A percentile compares a stretch with the other conserved stretches of the same genome.
Conservation (phyloP, 1,140 invertebrate species). For the Ostrea denselamellosa region DNA sequence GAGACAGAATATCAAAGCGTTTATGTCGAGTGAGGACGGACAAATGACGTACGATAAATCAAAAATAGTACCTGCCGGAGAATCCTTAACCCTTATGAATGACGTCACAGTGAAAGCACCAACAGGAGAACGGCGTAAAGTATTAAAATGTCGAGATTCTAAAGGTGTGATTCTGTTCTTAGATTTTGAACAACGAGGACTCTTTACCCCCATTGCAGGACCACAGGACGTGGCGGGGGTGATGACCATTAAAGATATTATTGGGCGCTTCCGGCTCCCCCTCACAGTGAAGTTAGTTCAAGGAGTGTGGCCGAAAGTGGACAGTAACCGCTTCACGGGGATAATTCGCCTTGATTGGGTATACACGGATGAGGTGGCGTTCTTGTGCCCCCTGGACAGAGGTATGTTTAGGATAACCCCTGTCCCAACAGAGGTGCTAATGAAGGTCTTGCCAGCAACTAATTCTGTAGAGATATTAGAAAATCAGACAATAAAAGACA, state of each 20-base stretch:
- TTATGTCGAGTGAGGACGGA: constrained; percentile 80
- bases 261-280: constrained; percentile 90
- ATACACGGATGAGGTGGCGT: constrained; percentile 86
- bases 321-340: constrained; percentile 81
- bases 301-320: constrained; percentile 87
- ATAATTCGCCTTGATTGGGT: constrained; percentile 88
- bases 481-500: constrained; percentile 88
- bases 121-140: constrained; percentile 79
- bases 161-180: constrained; percentile 91
- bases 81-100: constrained; percentile 87
- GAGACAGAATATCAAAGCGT: constrained; percentile 90
- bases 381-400: constrained; percentile 84
- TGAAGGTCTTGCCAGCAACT: constrained; percentile 90
- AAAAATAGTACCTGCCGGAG: constrained; percentile 84
- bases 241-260: constrained; percentile 88
- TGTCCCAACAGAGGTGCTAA: constrained; percentile 89
- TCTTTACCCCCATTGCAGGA: constrained; percentile 93
- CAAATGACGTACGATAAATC: constrained; percentile 84
- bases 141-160: constrained; percentile 91
- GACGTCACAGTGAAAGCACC: constrained; percentile 80
- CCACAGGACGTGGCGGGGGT: constrained; percentile 96
- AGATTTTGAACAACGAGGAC: constrained; percentile 90
- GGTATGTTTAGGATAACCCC: constrained; percentile 88
- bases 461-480: constrained; percentile 90
- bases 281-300: constrained; percentile 93